phyloP scores from a whole-genome alignment of 1,140 invertebrate species.

The Adelges cooleyi region DNA sequence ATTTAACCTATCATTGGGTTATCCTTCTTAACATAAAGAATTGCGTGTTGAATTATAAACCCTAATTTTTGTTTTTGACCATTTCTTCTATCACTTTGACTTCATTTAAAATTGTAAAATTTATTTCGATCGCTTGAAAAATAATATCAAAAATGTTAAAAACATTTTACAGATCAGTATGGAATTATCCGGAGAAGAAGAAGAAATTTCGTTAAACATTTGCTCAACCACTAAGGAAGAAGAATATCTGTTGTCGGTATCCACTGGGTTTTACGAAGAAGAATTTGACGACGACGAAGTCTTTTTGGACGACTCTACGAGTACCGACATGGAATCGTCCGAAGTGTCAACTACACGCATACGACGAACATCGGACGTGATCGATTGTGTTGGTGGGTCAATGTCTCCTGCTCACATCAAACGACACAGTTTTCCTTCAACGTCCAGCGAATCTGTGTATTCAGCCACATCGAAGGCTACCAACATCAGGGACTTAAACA shows the following conservation, averaged over 20 bases:
- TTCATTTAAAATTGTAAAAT: too few species aligned
- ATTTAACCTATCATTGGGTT: too few species aligned
- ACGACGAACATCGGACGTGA: slow-evolving; percentile 33
- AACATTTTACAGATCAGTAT: slow-evolving; percentile 6
- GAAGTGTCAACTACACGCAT: slow-evolving; percentile 6
- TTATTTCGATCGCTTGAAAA: too few species aligned
- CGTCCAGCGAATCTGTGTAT: background rate
- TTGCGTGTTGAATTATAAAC: too few species aligned
- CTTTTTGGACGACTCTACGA: slow-evolving; percentile 21
- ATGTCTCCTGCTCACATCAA: background rate
- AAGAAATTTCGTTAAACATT: background rate
- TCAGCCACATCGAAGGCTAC: slow-evolving; percentile 5
- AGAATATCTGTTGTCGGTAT: background rate
- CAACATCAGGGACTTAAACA: background rate
- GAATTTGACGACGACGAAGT: slow-evolving; percentile 31
- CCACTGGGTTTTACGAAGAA: background rate
- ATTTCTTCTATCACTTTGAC: too few species aligned
- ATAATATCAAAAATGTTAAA: too few species aligned
- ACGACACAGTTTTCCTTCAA: slow-evolving; percentile 18
- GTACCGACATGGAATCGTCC: slow-evolving; percentile 27
- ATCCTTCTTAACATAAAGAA: too few species aligned
- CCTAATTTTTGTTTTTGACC: too few species aligned
- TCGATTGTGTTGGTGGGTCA: slow-evolving; percentile 33
- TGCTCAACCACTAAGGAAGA: background rate
- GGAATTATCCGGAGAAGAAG: background rate